Evolutionary conservation across 2,797 vertebrate genomes (phyloP).

Genomic region (Leucoraja ocellata): DNA sequence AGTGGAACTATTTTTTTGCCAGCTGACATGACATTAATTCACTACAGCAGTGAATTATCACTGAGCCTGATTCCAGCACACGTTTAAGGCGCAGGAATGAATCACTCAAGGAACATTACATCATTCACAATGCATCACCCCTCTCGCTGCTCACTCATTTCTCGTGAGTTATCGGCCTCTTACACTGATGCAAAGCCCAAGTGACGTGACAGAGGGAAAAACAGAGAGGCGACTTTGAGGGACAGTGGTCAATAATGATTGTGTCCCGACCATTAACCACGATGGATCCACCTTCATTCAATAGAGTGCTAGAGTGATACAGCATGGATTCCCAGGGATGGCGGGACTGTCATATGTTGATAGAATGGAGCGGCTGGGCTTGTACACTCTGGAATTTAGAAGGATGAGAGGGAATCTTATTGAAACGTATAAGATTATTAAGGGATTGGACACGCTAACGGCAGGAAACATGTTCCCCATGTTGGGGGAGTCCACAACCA

Average conservation of each 20-base stretch:
- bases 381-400: no score
- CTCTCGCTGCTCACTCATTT: not conserved
- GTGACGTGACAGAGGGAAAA: not conserved
- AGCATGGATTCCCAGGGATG: no score
- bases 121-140: conserved; percentile 24
- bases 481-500: no score
- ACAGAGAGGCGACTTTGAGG: not conserved
- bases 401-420: no score
- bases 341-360: no score
- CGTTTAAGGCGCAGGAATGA: conserved; percentile 1
- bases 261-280: not conserved
- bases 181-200: not conserved
- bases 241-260: not conserved
- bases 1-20: not conserved
- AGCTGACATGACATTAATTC: conserved; percentile 29
- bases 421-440: no score
- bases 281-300: not conserved
- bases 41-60: conserved; percentile 25
- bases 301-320: no score
- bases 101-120: conserved; percentile 25
- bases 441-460: no score
- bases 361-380: no score
- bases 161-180: conserved; percentile 16
- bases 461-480: no score
- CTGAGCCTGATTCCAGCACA: conserved; percentile 2